A percentile compares a stretch with the other conserved stretches of the same genome.
Evolutionary conservation across 2,888 invertebrate genomes (phyloP).

Genomic region (Melanargia galathea): DNA sequence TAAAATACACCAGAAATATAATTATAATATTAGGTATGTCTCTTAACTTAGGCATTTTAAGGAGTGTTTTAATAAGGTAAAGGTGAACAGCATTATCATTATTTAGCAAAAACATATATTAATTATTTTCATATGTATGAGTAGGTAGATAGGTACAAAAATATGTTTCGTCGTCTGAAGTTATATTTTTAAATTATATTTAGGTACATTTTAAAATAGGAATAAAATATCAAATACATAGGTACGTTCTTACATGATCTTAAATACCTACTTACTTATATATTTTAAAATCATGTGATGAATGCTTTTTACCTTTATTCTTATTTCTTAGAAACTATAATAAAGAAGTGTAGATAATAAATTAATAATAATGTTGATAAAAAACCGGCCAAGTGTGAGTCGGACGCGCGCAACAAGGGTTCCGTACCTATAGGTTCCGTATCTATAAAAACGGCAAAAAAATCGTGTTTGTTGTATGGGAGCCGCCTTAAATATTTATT

Average conservation of each 20-base stretch:
- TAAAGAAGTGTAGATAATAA: constrained; percentile 26
- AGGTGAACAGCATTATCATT: constrained; percentile 37
- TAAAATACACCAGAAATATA: constrained; percentile 69
- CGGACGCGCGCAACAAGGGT: too few species aligned
- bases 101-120: constrained; percentile 2
- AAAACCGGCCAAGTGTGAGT: constrained; percentile 3
- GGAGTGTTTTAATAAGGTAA: constrained; percentile 34
- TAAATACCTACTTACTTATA: neutral
- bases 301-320: constrained; percentile 35
- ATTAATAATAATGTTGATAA: neutral
- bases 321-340: constrained; percentile 18
- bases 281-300: constrained; percentile 8
- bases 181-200: neutral
- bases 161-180: neutral
- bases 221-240: neutral
- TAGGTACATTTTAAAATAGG: neutral
- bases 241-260: neutral
- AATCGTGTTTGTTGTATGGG: too few species aligned
- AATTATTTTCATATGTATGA: neutral
- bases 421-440: too few species aligned
- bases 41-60: constrained; percentile 30
- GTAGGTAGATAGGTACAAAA: neutral
- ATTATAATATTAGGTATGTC: constrained; percentile 46
- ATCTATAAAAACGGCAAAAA: too few species aligned
- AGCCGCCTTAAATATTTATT: too few species aligned